Conservation (phyloP, 2,797 vertebrate genomes). For the Oreochromis mossambicus region DNA sequence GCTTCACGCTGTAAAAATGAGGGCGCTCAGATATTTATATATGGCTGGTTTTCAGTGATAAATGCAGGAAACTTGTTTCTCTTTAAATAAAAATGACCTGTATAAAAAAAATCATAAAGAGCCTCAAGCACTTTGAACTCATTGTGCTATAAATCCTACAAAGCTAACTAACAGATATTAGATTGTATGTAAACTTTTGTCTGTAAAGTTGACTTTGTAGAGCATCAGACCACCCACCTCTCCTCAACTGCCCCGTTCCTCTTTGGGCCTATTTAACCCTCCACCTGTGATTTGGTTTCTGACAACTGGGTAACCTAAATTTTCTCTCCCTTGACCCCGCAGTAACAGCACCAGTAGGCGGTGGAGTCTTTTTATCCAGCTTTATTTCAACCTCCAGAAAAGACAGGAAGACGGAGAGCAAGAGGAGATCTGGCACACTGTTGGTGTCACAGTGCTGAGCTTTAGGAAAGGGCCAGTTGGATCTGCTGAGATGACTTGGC, state of each 20-base stretch:
- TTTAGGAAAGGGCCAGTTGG: constrained; percentile 58
- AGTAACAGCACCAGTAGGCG: constrained; percentile 20
- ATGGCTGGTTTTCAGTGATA: not conserved
- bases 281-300: constrained; percentile 11
- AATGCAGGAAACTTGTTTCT: not conserved
- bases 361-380: constrained; percentile 22
- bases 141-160: not conserved
- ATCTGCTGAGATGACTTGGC: constrained; percentile 53
- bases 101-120: not conserved
- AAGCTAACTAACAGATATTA: not conserved
- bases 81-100: not conserved
- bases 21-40: not conserved
- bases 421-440: constrained; percentile 33
- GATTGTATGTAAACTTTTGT: not conserved
- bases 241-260: constrained; percentile 1
- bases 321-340: constrained; percentile 16
- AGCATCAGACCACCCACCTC: constrained; percentile 21
- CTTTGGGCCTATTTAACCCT: constrained; percentile 41
- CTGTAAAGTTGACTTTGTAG: not conserved
- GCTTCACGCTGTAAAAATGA: not conserved
- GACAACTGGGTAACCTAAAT: constrained; percentile 20
- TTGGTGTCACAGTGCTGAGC: constrained; percentile 47
- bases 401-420: constrained; percentile 5
- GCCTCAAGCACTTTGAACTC: not conserved
- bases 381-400: constrained; percentile 8